Evolutionary conservation across 2,888 invertebrate species (phyloP), one percentile per base, ranked within the genome.

Genomic region (Nezara viridula): DNA sequence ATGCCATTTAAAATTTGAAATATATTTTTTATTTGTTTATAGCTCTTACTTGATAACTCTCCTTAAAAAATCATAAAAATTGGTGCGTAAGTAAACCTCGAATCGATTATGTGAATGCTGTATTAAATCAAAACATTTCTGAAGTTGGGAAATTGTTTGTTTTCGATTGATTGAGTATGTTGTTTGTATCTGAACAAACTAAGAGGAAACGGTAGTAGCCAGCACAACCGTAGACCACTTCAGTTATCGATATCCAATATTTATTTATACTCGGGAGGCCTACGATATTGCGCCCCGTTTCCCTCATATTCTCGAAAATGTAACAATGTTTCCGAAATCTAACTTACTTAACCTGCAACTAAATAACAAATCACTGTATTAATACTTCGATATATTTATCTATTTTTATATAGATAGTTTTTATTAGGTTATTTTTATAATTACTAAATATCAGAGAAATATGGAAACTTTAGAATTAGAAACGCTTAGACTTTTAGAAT

Each of bases 161-260:
- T 73, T 73, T 73, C 37, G 6, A 73, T 32, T 32, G 6, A 73
- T 32, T 32, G 66, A 73, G 66, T 19, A 73, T 24, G 32, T 73
- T 37, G 37, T 73, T 73, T 27, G 60, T 60, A 27, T 37, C 37
- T 19, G 66, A 14, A 37, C 66, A 21, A 73, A 19, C 66, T 37
- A 37, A 73, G 66, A 37, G 32, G 37, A 37, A 37, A 14, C 16
- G 37, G 16, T 21, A 6, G 32, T 37, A 37, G 19, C 37, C 66
- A 37, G 19, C 37, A 73, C 32, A 73, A 73, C 37, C 19, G 66
- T 37, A 60, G 27, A 27, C 66, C 66, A 73, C 66, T 73, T 73
- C 66, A 73, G 66, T 37, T 73, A 73, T 73, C 66, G 66, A 37
- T 73, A 73, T 37, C 37, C 66, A 73, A 73, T 73, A 73, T 37